Evolutionary conservation across 2,113 vertebrate species (phyloP), one percentile per base, ranked within the genome.

Genomic region (Phaethon lepturus): DNA sequence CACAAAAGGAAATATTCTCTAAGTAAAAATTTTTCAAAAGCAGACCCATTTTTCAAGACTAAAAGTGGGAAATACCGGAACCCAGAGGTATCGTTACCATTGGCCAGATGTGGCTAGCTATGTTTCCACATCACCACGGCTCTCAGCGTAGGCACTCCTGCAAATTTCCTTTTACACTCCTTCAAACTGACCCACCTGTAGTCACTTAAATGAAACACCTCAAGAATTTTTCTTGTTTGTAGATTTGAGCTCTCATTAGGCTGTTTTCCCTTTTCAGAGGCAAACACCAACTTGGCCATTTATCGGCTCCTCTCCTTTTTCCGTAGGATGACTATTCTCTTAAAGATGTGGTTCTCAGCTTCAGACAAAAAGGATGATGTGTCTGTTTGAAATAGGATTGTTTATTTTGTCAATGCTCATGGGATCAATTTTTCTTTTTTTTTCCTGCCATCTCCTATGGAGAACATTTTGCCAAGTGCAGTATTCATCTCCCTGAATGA

Each of bases 321-420:
- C 90, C 0, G 0, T 58, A 71, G 55, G 71, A 90, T 47, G 23
- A 78, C 74, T 90, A 24, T 69, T 93, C 71, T 56, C 74, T 68
- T 62, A 63, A 73, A 90, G 93, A 78, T 23, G 28, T 47, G 80
- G 59, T 63, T 94, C 91, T 90, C 45, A 3, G 47, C 62, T 85
- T 91, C 93, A 96, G 45, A 94, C 93, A 97, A 97, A 97, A 96
- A 96, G 93, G 95, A 95, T 94, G 93, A 95, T 91, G 71, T 73
- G 91, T 67, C 92, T 76, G 67, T 82, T 79, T 44, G 47, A 96
- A 96, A 94, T 15, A 73, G 68, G 55, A 90, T 35, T 95, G 95
- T 95, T 97, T 95, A 96, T 74, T 86, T 75, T 91, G 81, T 56
- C 89, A 90, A 4, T 82, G 87, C 81, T 50, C 58, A 2, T 73